Conservation (phyloP, 2,888 invertebrate genomes). For the Leuctra nigra region DNA sequence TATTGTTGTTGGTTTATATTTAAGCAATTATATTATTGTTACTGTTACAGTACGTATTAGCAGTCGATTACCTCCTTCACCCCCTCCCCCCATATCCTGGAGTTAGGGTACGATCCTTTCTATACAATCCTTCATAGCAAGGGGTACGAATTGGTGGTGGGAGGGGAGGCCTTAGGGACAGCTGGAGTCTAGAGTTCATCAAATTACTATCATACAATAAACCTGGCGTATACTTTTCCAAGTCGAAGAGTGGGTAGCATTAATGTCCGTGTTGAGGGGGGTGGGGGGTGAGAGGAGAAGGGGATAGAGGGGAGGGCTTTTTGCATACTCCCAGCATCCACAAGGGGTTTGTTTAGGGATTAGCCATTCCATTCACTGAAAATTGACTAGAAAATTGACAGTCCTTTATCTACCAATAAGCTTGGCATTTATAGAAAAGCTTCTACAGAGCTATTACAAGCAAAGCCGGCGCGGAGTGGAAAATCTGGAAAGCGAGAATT, state of each 20-base stretch:
- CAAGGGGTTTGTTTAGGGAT: slow-evolving; percentile 31
- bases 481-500: too few species aligned
- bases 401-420: slow-evolving; percentile 21
- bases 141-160: slow-evolving; percentile 5
- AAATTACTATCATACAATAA: slow-evolving; percentile 28
- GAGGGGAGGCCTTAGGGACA: slow-evolving; percentile 11
- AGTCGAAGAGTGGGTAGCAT: neutral
- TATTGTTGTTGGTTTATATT: slow-evolving; percentile 19
- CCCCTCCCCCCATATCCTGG: slow-evolving; percentile 12
- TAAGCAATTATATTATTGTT: slow-evolving; percentile 24
- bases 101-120: slow-evolving; percentile 13
- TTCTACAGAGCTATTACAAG: too few species aligned
- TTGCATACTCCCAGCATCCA: slow-evolving; percentile 26
- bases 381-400: slow-evolving; percentile 42
- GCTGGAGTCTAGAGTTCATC: slow-evolving; percentile 23
- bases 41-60: slow-evolving; percentile 25
- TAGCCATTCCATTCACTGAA: slow-evolving; percentile 37
- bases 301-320: slow-evolving; percentile 20
- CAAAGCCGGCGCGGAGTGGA: too few species aligned
- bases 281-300: slow-evolving; percentile 2
- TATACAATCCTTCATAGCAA: slow-evolving; percentile 4
- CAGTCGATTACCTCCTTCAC: slow-evolving; percentile 23
- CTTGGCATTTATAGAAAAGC: slow-evolving; percentile 10
- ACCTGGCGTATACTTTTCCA: slow-evolving; percentile 11
- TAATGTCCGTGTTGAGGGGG: neutral